Evolutionary conservation across 2,797 vertebrate species (phyloP), one percentile per base, ranked within the genome.

Genomic region (Thaleichthys pacificus): DNA sequence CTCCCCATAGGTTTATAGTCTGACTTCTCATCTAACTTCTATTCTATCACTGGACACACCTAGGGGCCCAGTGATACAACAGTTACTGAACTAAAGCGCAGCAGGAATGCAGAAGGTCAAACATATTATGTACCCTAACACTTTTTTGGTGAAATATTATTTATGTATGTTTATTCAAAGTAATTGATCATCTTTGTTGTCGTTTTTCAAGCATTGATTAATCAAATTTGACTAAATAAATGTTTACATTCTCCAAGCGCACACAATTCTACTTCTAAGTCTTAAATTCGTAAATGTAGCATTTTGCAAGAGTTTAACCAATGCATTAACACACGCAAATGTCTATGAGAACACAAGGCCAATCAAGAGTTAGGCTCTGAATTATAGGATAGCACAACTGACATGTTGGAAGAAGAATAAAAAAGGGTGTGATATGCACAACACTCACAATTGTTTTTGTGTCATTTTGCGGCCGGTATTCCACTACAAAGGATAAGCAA

Each of bases 401-500:
- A 35, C 32, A 35, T 35, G 32, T 35, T 35, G 32, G 32, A 35
- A 35, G 32, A 35, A 17, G 32, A 70, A 57, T n/a, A 51, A 14
- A 51, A 51, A 66, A 69, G 68, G 30, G 72, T 66, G 54, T 5
- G 22, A 70, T 54, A 30, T 77, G 73, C 71, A 84, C 76, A 77
- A 54, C 35, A 5, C 28, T 71, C 69, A 69, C 69, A 61, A 71
- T 87, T 51, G 51, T 77, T 64, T 21, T 75, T 74, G 77, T 75
- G 47, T 74, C 30, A 22, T 17, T 35, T 70, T 74, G 38, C 71
- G 56, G 30, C 32, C 63, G n/a, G 73, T 78, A 67, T 68, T 79
- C 72, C 69, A 64, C 69, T 70, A 64, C 79, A 79, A 70, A 64
- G 78, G 78, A 82, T 77, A 88, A 80, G 85, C 86, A 90, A 91